Evolutionary conservation across 2,797 vertebrate species (phyloP).

Genomic region (Labeo calbasu): DNA sequence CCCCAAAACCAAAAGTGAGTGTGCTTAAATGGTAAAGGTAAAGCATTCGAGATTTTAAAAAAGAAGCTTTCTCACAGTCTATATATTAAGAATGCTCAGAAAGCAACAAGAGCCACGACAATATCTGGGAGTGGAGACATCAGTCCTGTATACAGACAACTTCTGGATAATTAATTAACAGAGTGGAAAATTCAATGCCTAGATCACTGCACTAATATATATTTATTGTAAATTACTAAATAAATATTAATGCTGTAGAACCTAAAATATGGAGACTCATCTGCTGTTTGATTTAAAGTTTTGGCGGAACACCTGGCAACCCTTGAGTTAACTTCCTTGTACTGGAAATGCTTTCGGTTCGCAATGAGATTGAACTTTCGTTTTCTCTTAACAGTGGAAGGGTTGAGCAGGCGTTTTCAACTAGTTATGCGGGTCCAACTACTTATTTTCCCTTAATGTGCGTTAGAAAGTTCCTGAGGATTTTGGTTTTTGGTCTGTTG

Average conservation of each 20-base stretch:
- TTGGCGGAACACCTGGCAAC: constrained; percentile 25
- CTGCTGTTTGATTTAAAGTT: not conserved
- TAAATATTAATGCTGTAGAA: not conserved
- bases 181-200: not conserved
- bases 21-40: too few species aligned
- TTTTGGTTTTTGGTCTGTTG: not conserved
- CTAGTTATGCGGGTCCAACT: not conserved
- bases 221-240: not conserved
- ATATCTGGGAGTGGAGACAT: too few species aligned
- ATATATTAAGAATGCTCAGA: not conserved
- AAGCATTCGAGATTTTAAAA: too few species aligned
- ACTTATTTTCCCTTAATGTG: not conserved
- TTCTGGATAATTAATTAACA: not conserved
- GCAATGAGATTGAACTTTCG: not conserved
- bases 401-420: not conserved
- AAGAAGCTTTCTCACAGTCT: too few species aligned
- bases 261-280: not conserved
- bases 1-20: too few species aligned
- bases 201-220: not conserved
- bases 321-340: not conserved
- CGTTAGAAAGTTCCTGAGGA: not conserved
- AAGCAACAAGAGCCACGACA: too few species aligned
- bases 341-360: constrained; percentile 26
- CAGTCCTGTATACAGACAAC: not conserved
- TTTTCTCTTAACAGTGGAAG: not conserved